A percentile compares a stretch with the other conserved stretches of the same genome.
Conservation (phyloP, 2,888 invertebrate genomes). For the Strigamia crassipes region DNA sequence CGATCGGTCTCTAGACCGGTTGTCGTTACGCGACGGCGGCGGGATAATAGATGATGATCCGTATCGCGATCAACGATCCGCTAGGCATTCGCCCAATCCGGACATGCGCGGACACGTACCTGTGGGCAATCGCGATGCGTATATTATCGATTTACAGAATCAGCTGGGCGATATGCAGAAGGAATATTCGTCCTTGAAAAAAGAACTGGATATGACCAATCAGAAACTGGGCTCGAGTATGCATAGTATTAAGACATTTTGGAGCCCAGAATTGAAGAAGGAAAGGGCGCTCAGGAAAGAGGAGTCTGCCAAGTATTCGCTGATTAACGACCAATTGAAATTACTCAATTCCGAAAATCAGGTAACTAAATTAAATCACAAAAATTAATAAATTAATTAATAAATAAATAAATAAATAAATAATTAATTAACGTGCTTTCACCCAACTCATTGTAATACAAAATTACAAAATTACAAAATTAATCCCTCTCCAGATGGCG, state of each 20-base stretch:
- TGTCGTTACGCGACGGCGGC: slow-evolving; percentile 58
- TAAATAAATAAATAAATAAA: too few relatives aligned
- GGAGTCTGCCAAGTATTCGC: slow-evolving; percentile 94
- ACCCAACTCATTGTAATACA: too few relatives aligned
- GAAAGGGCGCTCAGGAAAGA: slow-evolving; percentile 95
- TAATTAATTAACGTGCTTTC: too few relatives aligned
- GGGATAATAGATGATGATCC: slow-evolving; percentile 60
- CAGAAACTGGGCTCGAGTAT: slow-evolving; percentile 97
- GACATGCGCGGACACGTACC: slow-evolving; percentile 57
- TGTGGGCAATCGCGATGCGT: slow-evolving; percentile 64
- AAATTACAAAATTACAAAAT: too few relatives aligned
- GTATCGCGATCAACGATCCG: slow-evolving; percentile 55
- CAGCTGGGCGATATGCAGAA: slow-evolving; percentile 94
- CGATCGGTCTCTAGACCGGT: slow-evolving; percentile 68
- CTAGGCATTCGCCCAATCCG: slow-evolving; percentile 73
- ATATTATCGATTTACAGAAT: slow-evolving; percentile 85
- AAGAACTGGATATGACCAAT: slow-evolving; percentile 92
- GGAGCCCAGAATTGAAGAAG: slow-evolving; percentile 99
- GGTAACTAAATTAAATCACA: slow-evolving; percentile 64
- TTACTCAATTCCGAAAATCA: slow-evolving; percentile 95
- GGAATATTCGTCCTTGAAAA: slow-evolving; percentile 87
- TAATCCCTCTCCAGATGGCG: too few relatives aligned
- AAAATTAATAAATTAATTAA: too few relatives aligned
- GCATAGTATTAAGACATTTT: slow-evolving; percentile 99
- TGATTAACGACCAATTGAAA: slow-evolving; percentile 95